Conservation (phyloP, 2,797 vertebrate species). For the Scomberomorus guttatus region DNA sequence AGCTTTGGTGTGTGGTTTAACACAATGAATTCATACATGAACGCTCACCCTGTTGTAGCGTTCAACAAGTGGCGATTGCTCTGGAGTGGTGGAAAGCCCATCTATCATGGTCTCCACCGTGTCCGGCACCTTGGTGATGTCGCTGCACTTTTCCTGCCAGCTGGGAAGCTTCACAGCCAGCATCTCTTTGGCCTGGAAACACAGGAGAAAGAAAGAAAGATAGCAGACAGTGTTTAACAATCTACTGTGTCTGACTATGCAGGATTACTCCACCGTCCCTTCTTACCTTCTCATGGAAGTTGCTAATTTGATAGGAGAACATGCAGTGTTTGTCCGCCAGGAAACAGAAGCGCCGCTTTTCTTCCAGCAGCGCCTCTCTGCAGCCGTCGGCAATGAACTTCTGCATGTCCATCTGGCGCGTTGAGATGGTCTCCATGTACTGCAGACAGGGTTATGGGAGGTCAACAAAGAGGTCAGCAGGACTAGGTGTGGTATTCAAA, state of each 20-base stretch:
- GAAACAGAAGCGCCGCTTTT: conserved; percentile 97
- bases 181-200: conserved; percentile 91
- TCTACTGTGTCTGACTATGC: neutral
- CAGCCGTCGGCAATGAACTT: conserved; percentile 97
- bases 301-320: conserved; percentile 89
- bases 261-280: neutral
- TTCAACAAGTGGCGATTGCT: conserved; percentile 86
- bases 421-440: conserved; percentile 92
- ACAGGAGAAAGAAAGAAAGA: neutral
- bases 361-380: conserved; percentile 94
- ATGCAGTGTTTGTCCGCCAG: conserved; percentile 97
- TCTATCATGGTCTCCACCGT: conserved; percentile 92
- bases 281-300: conserved; percentile 91
- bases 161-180: conserved; percentile 88
- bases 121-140: conserved; percentile 93
- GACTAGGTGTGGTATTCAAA: neutral
- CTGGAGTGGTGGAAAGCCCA: conserved; percentile 85
- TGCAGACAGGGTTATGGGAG: conserved; percentile 65
- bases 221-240: neutral
- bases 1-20: neutral
- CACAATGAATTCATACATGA: neutral
- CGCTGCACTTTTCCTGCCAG: conserved; percentile 95
- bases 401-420: conserved; percentile 96
- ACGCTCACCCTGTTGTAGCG: conserved; percentile 84
- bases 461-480: conserved; percentile 1